Conservation (phyloP, 2,797 vertebrate species). For the Dendrocincla tyrannina region DNA sequence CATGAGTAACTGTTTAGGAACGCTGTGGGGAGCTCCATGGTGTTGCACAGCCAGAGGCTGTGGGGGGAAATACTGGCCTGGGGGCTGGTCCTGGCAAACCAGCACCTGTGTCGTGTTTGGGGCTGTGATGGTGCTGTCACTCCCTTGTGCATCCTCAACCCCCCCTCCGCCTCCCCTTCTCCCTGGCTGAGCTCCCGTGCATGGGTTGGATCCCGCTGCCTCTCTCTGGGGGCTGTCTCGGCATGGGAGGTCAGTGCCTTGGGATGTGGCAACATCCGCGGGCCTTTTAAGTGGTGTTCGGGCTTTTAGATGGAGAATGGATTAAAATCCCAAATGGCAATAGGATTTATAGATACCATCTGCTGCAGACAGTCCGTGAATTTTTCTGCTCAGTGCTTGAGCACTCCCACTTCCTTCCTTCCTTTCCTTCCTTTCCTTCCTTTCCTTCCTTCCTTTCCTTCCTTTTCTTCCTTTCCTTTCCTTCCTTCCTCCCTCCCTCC, state of each 20-base stretch:
- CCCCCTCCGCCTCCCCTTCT: rapidly evolving
- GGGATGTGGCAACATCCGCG: not conserved
- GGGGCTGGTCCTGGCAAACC: not conserved
- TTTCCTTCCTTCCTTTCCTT: not conserved
- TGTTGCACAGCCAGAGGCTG: not conserved
- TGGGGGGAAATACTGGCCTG: rapidly evolving
- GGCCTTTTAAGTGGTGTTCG: not conserved
- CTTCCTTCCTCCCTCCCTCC: no score
- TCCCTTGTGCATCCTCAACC: rapidly evolving
- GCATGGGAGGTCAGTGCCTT: not conserved
- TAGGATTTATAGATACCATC: conserved; percentile 40
- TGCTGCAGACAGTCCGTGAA: not conserved
- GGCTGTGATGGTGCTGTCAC: not conserved
- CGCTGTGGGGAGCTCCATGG: not conserved
- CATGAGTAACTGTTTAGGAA: conserved; percentile 41
- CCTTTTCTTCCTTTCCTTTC: not conserved
- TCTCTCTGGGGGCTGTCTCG: rapidly evolving
- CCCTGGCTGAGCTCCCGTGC: rapidly evolving
- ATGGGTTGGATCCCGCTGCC: rapidly evolving
- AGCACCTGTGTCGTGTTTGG: not conserved
- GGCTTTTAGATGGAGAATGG: not conserved
- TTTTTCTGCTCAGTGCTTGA: not conserved
- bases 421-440: no score
- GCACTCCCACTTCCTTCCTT: not conserved
- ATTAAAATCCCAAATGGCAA: conserved; percentile 11